Base-by-base conservation (phyloP, 2,797 vertebrate genomes). In the Microctenopoma steveboyesi region DNA sequence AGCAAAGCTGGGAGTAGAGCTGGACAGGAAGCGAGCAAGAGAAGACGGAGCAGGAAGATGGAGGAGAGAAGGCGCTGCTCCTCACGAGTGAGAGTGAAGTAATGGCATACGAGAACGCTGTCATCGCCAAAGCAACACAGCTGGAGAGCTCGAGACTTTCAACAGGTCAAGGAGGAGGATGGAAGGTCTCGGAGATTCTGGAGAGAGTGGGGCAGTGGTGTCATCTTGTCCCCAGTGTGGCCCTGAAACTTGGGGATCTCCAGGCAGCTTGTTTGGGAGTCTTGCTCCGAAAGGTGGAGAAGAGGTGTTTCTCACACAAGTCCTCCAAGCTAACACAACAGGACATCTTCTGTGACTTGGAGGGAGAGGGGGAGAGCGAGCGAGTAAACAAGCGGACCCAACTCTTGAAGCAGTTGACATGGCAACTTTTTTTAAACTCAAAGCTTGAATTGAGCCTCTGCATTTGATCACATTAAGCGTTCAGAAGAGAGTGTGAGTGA, bases 301-400 rank as follows among this genome's bases (percentile, higher is more conserved):
- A 89, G 89, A 91, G 86, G 89, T 89, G 92, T 92, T 88, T 92
- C 83, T 72, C 86, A 89, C 92, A 91, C 85, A 88, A 87, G 74
- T 89, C 86, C 92, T 91, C 87, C 92, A 89, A 90, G 91, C 64
- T 90, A 87, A 92, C 92, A 84, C 92, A 86, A 87, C 89, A 81
- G 90, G 90, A 91, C 14, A 39, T 87, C 73, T 76, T 78, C 84
- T 80, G 77, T 83, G 71, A 78, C 83, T 79, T 69, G 69, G 86
- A 82, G 81, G 61, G 75, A 64, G 46, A 58, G 64, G 42, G 16
- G 82, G 81, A 63, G 75, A 64, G 81, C 58, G 75, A 64, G 46
- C 54, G 45, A 61, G 40, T 56, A 69, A 72, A 63, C 75, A 82
- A 68, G 57, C 62, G 84, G 85, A 84, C 70, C 68, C 56, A 81